phyloP scores from a whole-genome alignment of 2,888 invertebrate genomes.

The Synergus itoensis region DNA sequence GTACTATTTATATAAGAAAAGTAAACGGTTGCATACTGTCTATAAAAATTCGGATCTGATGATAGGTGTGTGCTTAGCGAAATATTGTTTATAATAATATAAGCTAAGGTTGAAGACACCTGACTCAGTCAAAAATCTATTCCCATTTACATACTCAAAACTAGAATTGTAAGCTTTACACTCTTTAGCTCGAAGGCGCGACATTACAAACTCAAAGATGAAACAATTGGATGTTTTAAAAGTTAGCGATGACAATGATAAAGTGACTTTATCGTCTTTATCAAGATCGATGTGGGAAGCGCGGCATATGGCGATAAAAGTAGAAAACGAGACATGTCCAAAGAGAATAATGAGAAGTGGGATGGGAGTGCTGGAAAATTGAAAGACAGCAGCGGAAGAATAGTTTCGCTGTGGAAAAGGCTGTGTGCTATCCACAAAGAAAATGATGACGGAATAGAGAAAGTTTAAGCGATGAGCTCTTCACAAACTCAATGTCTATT shows the following conservation, averaged over 20 bases:
- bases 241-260: conserved; percentile 5
- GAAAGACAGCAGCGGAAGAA: conserved; percentile 28
- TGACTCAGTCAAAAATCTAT: too few species aligned
- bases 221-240: background rate
- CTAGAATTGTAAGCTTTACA: too few species aligned
- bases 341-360: conserved; percentile 33
- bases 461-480: conserved; percentile 35
- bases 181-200: too few species aligned
- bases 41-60: too few species aligned
- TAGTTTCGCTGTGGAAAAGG: conserved; percentile 23
- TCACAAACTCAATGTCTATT: conserved; percentile 33
- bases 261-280: conserved; percentile 9
- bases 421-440: conserved; percentile 26
- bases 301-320: conserved; percentile 19
- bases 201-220: background rate
- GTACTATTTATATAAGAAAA: too few species aligned
- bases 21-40: too few species aligned
- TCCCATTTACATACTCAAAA: too few species aligned
- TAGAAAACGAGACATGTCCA: conserved; percentile 28
- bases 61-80: too few species aligned
- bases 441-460: conserved; percentile 36
- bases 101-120: too few species aligned
- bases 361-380: conserved; percentile 27
- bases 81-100: too few species aligned
- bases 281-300: conserved; percentile 27